Conservation (phyloP, 2,888 invertebrate genomes). For the Timandra comae region DNA sequence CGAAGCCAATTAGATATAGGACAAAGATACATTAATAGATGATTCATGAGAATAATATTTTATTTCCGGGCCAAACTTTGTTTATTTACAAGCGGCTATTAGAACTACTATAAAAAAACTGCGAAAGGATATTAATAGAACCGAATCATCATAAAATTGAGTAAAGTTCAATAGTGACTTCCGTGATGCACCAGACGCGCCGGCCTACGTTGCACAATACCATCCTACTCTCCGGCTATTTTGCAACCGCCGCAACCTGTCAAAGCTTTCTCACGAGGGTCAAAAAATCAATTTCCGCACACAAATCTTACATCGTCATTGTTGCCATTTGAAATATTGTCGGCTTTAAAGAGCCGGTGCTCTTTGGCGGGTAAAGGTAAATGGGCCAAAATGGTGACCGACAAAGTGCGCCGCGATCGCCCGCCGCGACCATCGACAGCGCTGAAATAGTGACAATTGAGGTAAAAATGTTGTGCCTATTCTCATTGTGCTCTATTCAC, state of each 20-base stretch:
- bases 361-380: slow-evolving; percentile 34
- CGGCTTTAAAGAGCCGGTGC: slow-evolving; percentile 47
- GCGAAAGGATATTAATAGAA: no score
- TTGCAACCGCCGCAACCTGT: slow-evolving; percentile 55
- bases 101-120: no score
- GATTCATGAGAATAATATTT: no score
- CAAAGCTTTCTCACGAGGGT: slow-evolving; percentile 68
- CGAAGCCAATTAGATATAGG: no score
- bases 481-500: slow-evolving; percentile 45
- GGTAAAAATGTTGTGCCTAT: slow-evolving; percentile 63
- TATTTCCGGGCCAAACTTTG: no score
- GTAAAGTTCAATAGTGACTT: slow-evolving; percentile 30
- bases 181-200: slow-evolving; percentile 24
- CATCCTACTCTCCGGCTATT: slow-evolving; percentile 43
- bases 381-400: slow-evolving; percentile 33
- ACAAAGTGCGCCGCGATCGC: slow-evolving; percentile 52
- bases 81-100: no score
- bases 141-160: slow-evolving; percentile 5
- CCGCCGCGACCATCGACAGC: slow-evolving; percentile 55
- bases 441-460: slow-evolving; percentile 67
- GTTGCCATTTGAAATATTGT: slow-evolving; percentile 68
- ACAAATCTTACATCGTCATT: slow-evolving; percentile 71
- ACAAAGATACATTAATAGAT: no score
- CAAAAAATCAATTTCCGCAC: slow-evolving; percentile 76
- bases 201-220: slow-evolving; percentile 43